phyloP scores from a whole-genome alignment of 2,888 invertebrate species.

The Pegoplata infirma region DNA sequence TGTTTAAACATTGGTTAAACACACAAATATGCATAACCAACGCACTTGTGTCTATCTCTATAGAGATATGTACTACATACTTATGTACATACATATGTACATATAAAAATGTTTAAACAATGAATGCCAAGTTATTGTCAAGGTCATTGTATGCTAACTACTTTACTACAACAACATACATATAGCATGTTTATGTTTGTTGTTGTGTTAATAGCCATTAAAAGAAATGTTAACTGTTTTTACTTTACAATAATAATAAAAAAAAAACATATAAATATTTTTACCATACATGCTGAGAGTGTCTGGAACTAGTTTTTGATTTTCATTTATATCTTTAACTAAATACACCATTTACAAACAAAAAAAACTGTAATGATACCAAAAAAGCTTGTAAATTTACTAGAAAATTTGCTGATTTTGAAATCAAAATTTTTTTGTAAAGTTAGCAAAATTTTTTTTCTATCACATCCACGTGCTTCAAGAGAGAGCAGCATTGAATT shows the following conservation, averaged over 20 bases:
- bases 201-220: slow-evolving; percentile 21
- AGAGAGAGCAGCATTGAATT: too few relatives aligned
- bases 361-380: too few relatives aligned
- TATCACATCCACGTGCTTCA: too few relatives aligned
- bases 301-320: slow-evolving; percentile 42
- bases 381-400: too few relatives aligned
- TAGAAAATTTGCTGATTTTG: too few relatives aligned
- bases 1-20: slow-evolving; percentile 1
- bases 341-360: too few relatives aligned
- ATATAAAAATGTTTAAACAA: background rate
- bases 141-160: slow-evolving; percentile 55
- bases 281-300: slow-evolving; percentile 31
- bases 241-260: too few relatives aligned
- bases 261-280: background rate
- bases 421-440: too few relatives aligned
- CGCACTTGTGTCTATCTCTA: too few relatives aligned
- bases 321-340: slow-evolving; percentile 29
- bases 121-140: slow-evolving; percentile 34
- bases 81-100: background rate
- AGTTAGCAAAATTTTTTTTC: too few relatives aligned
- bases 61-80: too few relatives aligned
- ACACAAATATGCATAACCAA: background rate
- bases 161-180: background rate
- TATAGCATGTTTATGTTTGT: background rate
- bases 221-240: slow-evolving; percentile 42